phyloP scores from a whole-genome alignment of 64 coral and sea anemone genomes.

The Orbicella faveolata region DNA sequence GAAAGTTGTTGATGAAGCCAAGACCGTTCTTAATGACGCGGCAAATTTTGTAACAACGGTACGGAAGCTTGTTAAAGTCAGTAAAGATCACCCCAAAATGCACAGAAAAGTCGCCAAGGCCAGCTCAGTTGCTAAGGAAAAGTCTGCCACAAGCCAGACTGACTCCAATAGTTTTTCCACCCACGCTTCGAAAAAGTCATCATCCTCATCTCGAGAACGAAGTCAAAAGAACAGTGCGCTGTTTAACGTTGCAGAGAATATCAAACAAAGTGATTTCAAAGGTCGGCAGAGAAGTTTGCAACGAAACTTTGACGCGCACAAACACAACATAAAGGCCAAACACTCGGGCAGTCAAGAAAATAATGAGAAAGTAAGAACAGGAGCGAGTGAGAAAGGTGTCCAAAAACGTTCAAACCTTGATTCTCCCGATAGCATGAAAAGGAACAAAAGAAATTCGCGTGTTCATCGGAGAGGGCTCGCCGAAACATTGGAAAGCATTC shows the following conservation, averaged over 20 bases:
- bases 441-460: background rate
- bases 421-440: background rate
- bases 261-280: background rate
- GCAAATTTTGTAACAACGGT: conserved; percentile 64
- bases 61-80: conserved; percentile 50
- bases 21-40: conserved; percentile 58
- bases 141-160: background rate
- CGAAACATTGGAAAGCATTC: conserved; percentile 37
- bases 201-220: background rate
- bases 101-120: background rate
- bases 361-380: background rate
- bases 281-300: background rate
- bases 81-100: conserved; percentile 20
- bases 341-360: background rate
- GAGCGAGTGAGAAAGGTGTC: background rate
- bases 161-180: background rate
- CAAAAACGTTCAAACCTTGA: conserved; percentile 1
- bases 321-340: background rate
- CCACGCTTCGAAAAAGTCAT: background rate
- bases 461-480: conserved; percentile 1
- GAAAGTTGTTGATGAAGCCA: conserved; percentile 69
- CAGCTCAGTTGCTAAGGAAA: background rate
- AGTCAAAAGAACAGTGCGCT: background rate
- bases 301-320: background rate
- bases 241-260: background rate